phyloP scores from a whole-genome alignment of 2,113 vertebrate genomes.

The Peucedramus taeniatus region DNA sequence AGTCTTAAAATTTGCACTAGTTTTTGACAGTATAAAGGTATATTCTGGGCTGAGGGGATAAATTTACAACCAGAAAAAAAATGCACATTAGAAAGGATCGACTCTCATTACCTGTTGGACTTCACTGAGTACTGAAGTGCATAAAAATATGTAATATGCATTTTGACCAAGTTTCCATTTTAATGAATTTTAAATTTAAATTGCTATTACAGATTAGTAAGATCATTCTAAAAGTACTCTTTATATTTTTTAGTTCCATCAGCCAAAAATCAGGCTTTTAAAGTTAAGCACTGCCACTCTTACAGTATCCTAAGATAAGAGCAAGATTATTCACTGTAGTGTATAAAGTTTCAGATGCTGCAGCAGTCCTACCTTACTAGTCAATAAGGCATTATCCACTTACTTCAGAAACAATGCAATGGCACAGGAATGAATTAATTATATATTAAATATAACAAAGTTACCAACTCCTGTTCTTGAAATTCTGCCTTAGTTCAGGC shows the following conservation, averaged over 20 bases:
- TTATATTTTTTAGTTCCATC: background rate
- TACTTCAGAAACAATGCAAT: conserved; percentile 25
- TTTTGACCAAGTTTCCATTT: background rate
- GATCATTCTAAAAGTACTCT: background rate
- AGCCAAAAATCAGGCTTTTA: background rate
- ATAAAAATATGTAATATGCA: background rate
- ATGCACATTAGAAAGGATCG: background rate
- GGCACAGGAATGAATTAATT: background rate
- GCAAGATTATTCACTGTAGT: conserved; percentile 28
- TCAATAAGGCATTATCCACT: background rate
- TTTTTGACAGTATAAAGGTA: background rate
- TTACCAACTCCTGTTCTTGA: background rate
- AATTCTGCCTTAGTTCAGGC: background rate
- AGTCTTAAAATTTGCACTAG: background rate
- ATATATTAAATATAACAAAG: background rate
- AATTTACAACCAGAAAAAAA: background rate
- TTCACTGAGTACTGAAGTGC: background rate
- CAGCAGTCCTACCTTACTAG: conserved; percentile 5
- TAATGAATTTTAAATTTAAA: background rate
- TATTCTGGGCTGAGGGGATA: background rate
- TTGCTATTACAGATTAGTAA: background rate
- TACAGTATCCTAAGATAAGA: conserved; percentile 24
- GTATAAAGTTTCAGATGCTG: conserved; percentile 19
- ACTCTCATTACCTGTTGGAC: background rate
- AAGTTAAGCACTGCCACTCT: conserved; percentile 22